Conservation (phyloP, 1,140 invertebrate genomes). For the Armadillidium nasatum region DNA sequence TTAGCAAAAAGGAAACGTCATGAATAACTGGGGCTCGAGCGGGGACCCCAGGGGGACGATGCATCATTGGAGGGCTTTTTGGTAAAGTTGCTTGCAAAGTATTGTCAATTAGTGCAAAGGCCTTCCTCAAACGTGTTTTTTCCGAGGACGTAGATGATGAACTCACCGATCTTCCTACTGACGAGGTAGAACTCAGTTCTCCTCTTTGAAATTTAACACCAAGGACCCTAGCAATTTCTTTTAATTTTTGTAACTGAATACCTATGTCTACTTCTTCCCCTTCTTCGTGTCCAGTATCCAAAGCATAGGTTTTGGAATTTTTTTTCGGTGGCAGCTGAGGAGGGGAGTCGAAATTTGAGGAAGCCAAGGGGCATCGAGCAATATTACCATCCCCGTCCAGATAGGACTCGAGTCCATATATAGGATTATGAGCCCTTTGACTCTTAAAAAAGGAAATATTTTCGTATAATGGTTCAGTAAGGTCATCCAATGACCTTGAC, state of each 20-base stretch:
- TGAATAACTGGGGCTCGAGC: constrained; percentile 40
- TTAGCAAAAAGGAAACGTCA: constrained; percentile 30
- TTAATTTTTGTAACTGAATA: constrained; percentile 38
- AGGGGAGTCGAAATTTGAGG: not conserved
- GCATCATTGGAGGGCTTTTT: constrained; percentile 17
- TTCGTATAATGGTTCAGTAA: constrained; percentile 41
- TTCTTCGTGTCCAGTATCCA: not conserved
- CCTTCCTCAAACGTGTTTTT: not conserved
- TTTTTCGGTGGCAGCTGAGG: not conserved
- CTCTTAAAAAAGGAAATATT: no score
- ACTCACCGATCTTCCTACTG: not conserved
- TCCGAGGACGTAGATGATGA: not conserved
- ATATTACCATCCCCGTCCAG: not conserved
- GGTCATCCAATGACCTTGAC: constrained; percentile 32
- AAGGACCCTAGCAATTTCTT: constrained; percentile 36
- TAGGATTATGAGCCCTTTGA: constrained; percentile 22
- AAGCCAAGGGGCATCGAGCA: no score
- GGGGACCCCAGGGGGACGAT: constrained; percentile 37
- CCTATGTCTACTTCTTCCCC: no score
- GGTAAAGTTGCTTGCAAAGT: constrained; percentile 21
- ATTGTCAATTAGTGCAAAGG: constrained; percentile 10
- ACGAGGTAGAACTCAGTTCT: constrained; percentile 30
- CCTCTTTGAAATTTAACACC: constrained; percentile 35
- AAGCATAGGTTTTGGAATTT: not conserved
- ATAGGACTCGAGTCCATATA: not conserved